Evolutionary conservation across 2,888 invertebrate species (phyloP).

Genomic region (Rhamphomyia laevipes): DNA sequence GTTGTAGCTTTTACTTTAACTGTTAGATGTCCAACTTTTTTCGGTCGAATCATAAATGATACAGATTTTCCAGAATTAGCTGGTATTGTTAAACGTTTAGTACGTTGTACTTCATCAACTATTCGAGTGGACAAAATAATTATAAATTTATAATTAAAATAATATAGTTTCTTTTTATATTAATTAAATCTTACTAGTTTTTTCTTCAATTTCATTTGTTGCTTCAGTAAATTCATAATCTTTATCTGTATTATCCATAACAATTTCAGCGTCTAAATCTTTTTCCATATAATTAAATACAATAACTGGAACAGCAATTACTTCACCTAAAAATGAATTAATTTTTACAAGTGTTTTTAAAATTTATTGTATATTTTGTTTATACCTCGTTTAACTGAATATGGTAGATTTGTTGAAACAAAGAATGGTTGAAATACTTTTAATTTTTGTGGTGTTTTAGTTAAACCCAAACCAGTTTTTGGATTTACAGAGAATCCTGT

Average conservation of each 20-base stretch:
- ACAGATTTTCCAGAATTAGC: conserved; percentile 66
- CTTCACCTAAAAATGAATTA: conserved; percentile 61
- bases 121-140: conserved; percentile 1
- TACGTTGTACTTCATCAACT: conserved; percentile 24
- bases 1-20: conserved; percentile 66
- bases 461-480: conserved; percentile 62
- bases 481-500: conserved; percentile 73
- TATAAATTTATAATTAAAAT: conserved; percentile 1
- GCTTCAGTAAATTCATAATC: conserved; percentile 72
- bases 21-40: conserved; percentile 56
- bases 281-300: conserved; percentile 79
- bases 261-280: conserved; percentile 66
- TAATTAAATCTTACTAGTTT: conserved; percentile 46
- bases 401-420: conserved; percentile 76
- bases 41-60: conserved; percentile 73
- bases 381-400: conserved; percentile 75
- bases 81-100: conserved; percentile 45
- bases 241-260: conserved; percentile 67
- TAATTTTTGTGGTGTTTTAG: conserved; percentile 53
- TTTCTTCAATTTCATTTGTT: conserved; percentile 60
- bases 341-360: neutral
- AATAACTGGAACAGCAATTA: conserved; percentile 74
- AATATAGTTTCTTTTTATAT: neutral
- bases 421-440: conserved; percentile 75
- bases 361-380: neutral